Conservation (phyloP, 2,888 invertebrate species). For the Hydraecia micacea region DNA sequence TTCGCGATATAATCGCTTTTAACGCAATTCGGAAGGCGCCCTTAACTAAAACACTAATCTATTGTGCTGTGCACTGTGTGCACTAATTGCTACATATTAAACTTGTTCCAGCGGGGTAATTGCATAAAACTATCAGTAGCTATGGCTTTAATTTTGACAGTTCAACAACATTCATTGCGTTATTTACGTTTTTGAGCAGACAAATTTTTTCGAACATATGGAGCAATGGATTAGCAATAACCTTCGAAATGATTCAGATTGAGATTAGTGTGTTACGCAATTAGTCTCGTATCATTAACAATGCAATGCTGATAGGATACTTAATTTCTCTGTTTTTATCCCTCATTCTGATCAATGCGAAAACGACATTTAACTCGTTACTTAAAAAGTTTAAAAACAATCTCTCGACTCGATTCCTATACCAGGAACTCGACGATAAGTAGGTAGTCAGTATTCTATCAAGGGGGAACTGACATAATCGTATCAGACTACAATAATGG, state of each 20-base stretch:
- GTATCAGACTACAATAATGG: not conserved
- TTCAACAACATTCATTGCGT: not conserved
- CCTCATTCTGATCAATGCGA: not conserved
- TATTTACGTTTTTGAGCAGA: not conserved
- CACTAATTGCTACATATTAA: not conserved
- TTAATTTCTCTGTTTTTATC: not conserved
- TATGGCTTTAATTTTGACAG: not conserved
- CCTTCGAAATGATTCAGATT: not conserved
- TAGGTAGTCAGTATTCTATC: not conserved
- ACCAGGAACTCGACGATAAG: not conserved
- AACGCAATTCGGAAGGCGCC: too few relatives aligned
- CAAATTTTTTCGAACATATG: not conserved
- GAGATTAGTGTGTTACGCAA: not conserved
- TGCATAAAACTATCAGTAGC: too few relatives aligned
- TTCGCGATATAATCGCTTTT: too few relatives aligned
- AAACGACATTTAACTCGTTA: not conserved
- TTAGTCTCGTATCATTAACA: not conserved
- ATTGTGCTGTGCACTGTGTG: not conserved
- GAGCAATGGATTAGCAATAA: not conserved
- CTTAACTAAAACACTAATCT: conserved; percentile 12
- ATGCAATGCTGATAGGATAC: not conserved
- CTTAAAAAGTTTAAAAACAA: not conserved
- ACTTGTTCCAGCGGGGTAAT: not conserved
- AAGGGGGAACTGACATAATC: not conserved
- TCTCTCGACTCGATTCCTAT: not conserved